Evolutionary conservation across 2,113 vertebrate genomes (phyloP), one percentile per base, ranked within the genome.

Genomic region (Zosterops lateralis): DNA sequence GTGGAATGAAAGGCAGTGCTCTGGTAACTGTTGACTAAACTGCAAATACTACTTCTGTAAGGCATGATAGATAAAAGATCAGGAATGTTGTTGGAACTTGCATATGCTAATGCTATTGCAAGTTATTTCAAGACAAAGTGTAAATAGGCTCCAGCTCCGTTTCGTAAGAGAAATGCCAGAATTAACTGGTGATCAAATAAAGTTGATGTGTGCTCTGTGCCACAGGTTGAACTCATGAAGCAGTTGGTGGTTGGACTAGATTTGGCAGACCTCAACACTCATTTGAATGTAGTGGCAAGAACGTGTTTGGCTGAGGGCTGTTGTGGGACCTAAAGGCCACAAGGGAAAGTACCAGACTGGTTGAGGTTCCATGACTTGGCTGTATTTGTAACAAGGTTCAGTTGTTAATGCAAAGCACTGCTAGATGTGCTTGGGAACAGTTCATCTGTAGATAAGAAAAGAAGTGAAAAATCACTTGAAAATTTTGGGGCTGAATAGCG

Each of bases 361-460:
- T 22, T 0, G 1, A 61, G 26, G 32, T 87, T 75, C 50, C 25
- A 24, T n/a, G 36, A 12, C 17, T 81, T 72, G 24, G 31, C 57
- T 56, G 38, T 47, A 1, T 77, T 87, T 91, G 45, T 76, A 31
- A 13, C 0, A 0, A 84, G 31, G 17, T 53, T 79, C 0, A 1
- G 31, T 48, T 84, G 58, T 34, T 53, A 45, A 34, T 61, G 42
- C 50, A 62, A 57, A 68, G 45, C 36, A 4, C 28, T 87, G 31
- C 34, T 79, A 15, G 13, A 1, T 75, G 1, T 6, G 31, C 45
- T 87, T 12, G 38, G 34, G 47, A 87, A 54, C 28, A 19, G 38
- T 82, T 71, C 17, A 34, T 42, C 22, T 74, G 11, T 6, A 18
- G 57, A 38, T 71, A 24, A 74, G 51, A 34, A 70, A 92, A 88